Percentiles rank a stretch among this genome's conserved stretches.
These are phyloP conservation scores for Epinotia bilunana DNA, from an alignment of 2,888 invertebrate species.

Conservation along the genomic window DNA sequence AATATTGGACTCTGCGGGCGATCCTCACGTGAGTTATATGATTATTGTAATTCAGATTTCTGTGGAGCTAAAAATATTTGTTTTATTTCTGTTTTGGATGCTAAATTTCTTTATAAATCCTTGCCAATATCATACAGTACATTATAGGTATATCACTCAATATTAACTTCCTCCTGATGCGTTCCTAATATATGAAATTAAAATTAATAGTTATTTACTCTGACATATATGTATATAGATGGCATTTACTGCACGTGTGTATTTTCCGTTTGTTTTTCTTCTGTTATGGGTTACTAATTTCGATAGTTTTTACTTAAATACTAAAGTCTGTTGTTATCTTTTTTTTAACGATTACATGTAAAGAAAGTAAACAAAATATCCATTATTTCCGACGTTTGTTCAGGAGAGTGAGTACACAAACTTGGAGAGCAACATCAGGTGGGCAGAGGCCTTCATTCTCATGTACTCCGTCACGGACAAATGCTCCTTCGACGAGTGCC, in stretches of 20 bases:
- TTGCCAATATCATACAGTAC: neutral
- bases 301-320: neutral
- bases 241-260: too few relatives aligned
- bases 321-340: too few relatives aligned
- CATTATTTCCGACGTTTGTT: conserved; percentile 43
- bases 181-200: too few relatives aligned
- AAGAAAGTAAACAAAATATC: too few relatives aligned
- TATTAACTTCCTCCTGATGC: too few relatives aligned
- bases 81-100: neutral
- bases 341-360: too few relatives aligned
- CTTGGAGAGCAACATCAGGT: conserved; percentile 91
- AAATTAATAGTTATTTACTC: too few relatives aligned
- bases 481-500: conserved; percentile 94
- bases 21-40: conserved; percentile 85
- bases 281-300: neutral
- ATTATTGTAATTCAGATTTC: neutral
- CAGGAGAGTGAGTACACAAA: conserved; percentile 88
- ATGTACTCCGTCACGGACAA: conserved; percentile 96
- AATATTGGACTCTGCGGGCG: conserved; percentile 92
- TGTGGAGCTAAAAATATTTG: neutral
- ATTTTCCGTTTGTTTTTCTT: too few relatives aligned
- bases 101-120: neutral
- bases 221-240: too few relatives aligned
- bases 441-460: conserved; percentile 94
- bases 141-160: too few relatives aligned